Evolutionary conservation across 37 sponge, comb jelly and placozoan genomes (phyloP).

Genomic region (Amphimedon queenslandica): DNA sequence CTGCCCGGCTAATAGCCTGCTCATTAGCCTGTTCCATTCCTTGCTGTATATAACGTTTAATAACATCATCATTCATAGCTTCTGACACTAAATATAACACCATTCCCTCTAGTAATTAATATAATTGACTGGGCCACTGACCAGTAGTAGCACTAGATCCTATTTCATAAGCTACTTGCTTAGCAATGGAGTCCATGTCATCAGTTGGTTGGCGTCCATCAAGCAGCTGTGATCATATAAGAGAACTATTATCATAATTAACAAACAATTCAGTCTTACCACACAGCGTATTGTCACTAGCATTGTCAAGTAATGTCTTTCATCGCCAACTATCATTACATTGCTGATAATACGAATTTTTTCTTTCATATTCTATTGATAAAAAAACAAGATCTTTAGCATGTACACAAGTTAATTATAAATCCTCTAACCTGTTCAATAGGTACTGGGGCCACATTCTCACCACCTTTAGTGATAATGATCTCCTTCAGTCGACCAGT

Average conservation of each 20-base stretch:
- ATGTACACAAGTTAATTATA: conserved; percentile 84
- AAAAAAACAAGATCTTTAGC: conserved; percentile 75
- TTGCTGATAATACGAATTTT: conserved; percentile 82
- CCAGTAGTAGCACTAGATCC: conserved; percentile 46
- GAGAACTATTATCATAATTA: too few relatives aligned
- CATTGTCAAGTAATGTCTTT: conserved; percentile 67
- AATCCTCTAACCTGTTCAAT: conserved; percentile 44
- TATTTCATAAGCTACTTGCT: conserved; percentile 29
- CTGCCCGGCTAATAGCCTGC: too few relatives aligned
- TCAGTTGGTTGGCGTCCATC: conserved; percentile 35
- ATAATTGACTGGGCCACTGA: too few relatives aligned
- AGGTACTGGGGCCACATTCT: conserved; percentile 63
- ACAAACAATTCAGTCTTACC: too few relatives aligned
- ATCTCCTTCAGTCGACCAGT: conserved; percentile 75
- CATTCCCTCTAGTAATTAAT: too few relatives aligned
- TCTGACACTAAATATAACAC: too few relatives aligned
- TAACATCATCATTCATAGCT: neutral
- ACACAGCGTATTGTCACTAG: conserved; percentile 68
- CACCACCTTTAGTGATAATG: too few relatives aligned
- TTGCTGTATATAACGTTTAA: neutral
- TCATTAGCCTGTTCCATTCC: too few relatives aligned
- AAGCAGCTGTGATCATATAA: neutral
- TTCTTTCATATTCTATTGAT: conserved; percentile 64
- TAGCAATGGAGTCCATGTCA: conserved; percentile 48
- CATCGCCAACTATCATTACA: conserved; percentile 83